Evolutionary conservation across 2,113 vertebrate species (phyloP).

Genomic region (Tricholaema leucomelas): DNA sequence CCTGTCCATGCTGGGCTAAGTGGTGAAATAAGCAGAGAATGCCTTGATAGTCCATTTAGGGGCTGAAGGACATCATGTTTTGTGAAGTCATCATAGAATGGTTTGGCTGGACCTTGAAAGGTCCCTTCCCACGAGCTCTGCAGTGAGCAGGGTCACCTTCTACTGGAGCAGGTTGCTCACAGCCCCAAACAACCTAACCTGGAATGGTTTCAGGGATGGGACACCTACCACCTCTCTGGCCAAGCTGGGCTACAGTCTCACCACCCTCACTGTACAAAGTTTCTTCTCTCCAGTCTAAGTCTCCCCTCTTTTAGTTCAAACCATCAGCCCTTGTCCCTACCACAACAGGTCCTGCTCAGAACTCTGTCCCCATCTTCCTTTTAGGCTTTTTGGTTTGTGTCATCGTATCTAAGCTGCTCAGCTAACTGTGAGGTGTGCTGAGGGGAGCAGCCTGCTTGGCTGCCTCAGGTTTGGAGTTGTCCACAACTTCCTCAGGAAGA

Average conservation of each 20-base stretch:
- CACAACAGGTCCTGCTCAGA: neutral
- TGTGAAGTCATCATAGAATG: neutral
- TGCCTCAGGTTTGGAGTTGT: neutral
- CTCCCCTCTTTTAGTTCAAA: neutral
- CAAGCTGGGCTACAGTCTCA: neutral
- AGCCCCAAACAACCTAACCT: neutral
- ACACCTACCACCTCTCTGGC: neutral
- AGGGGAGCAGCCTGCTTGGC: neutral
- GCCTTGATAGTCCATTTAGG: neutral
- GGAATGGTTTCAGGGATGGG: neutral
- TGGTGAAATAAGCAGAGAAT: neutral
- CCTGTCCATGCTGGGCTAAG: neutral
- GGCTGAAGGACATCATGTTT: neutral
- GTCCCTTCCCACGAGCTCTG: neutral
- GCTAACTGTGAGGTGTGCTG: neutral
- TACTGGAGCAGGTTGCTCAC: neutral
- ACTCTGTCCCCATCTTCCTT: too few species aligned
- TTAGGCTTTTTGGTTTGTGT: neutral
- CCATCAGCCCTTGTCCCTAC: neutral
- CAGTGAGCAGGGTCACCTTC: neutral
- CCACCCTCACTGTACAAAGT: neutral
- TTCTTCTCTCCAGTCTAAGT: neutral
- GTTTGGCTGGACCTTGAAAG: too few species aligned
- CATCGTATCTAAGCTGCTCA: neutral
- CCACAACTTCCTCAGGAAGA: neutral